Conservation (phyloP, 2,888 invertebrate genomes). For the Altica lythri region DNA sequence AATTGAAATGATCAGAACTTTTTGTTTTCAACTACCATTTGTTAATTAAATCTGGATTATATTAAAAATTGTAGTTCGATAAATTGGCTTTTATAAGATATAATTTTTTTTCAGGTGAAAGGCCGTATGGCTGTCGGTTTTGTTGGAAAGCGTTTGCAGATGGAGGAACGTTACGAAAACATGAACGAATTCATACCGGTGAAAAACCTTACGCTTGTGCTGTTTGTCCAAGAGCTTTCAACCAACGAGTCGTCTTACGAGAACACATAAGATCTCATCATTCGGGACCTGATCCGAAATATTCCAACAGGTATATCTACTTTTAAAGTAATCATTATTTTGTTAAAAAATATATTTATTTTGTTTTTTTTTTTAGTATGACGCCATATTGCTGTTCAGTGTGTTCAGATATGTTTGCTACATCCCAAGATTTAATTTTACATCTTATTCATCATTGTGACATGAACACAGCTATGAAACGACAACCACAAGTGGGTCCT, state of each 20-base stretch:
- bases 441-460: slow-evolving; percentile 87
- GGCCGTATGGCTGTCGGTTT: slow-evolving; percentile 83
- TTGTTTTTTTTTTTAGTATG: slow-evolving; percentile 47
- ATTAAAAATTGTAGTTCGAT: too few species aligned
- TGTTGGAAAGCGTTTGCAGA: slow-evolving; percentile 91
- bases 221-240: slow-evolving; percentile 84
- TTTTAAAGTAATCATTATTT: background rate
- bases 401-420: slow-evolving; percentile 71
- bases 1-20: too few species aligned
- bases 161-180: slow-evolving; percentile 82
- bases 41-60: too few species aligned
- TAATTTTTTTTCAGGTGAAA: slow-evolving; percentile 60
- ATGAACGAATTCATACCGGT: slow-evolving; percentile 82
- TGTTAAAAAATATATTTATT: background rate
- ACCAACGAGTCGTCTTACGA: slow-evolving; percentile 81
- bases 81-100: too few species aligned
- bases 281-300: slow-evolving; percentile 77
- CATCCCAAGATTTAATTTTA: slow-evolving; percentile 77
- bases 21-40: too few species aligned
- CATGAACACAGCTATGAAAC: slow-evolving; percentile 79
- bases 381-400: slow-evolving; percentile 77
- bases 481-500: slow-evolving; percentile 75
- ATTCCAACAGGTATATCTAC: slow-evolving; percentile 60
- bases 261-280: slow-evolving; percentile 87
- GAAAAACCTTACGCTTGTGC: slow-evolving; percentile 84